phyloP scores from a whole-genome alignment of 2,797 vertebrate genomes.

The Rhabdomys pumilio region DNA sequence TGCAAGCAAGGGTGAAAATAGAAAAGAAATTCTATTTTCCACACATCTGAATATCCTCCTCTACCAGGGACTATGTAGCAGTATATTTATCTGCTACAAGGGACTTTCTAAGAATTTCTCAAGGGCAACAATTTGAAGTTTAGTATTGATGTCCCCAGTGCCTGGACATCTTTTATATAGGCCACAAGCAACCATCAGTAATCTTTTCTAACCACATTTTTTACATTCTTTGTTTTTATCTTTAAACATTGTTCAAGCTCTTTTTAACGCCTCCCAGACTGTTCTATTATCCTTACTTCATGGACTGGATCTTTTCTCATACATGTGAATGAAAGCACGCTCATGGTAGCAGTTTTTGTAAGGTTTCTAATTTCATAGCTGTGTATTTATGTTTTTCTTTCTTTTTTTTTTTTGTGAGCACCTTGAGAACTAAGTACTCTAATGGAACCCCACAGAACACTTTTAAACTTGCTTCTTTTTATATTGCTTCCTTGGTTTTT shows the following conservation, averaged over 20 bases:
- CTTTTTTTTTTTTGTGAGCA: slow-evolving; percentile 41
- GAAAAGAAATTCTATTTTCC: slow-evolving; percentile 52
- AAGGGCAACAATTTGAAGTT: slow-evolving; percentile 32
- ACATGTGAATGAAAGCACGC: not conserved
- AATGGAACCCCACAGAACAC: not conserved
- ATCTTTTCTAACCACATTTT: slow-evolving; percentile 1
- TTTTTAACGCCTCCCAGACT: slow-evolving; percentile 33
- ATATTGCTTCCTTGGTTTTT: slow-evolving; percentile 26
- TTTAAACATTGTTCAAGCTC: slow-evolving; percentile 40
- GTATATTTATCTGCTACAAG: not conserved
- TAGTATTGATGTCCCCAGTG: not conserved
- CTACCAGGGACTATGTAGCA: not conserved
- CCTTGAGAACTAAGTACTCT: not conserved
- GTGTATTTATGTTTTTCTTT: not conserved
- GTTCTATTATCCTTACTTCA: slow-evolving; percentile 34
- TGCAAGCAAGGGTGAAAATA: not conserved
- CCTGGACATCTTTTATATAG: slow-evolving; percentile 3
- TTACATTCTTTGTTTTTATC: slow-evolving; percentile 40
- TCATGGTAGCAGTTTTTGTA: not conserved
- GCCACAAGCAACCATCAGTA: not conserved
- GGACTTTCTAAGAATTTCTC: slow-evolving; percentile 62
- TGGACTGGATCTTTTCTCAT: not conserved
- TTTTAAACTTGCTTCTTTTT: slow-evolving; percentile 45
- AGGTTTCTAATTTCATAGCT: slow-evolving; percentile 42
- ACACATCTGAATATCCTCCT: slow-evolving; percentile 5